Evolutionary conservation across 2,888 invertebrate genomes (phyloP), one percentile per base, ranked within the genome.

Genomic region (Digitonthophagus gazella): DNA sequence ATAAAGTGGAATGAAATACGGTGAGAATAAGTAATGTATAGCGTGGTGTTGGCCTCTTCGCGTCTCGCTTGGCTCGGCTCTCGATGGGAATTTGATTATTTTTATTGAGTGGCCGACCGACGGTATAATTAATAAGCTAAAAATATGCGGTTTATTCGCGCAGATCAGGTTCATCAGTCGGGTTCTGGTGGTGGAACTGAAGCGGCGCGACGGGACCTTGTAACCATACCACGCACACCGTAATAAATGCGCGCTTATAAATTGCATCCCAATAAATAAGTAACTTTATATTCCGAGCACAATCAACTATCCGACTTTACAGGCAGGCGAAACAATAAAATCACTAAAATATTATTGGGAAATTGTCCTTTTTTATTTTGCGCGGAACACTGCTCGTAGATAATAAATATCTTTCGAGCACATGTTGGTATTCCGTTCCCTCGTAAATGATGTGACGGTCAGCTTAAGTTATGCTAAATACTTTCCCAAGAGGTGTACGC

Each of bases 321-420:
- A 82, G 81, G 80, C 81, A 76, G 77, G 76, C 81, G 76, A 82
- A 83, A 83, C 82, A 83, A 83, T 83, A 83, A 83, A 83, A 82
- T 83, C 80, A 80, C 81, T 83, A 80, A 83, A 82, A 83, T 83
- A 83, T 83, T 82, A 83, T 82, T 82, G 81, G 81, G 81, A 81
- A 82, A 81, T 80, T 79, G 76, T 76, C 79, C 80, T 81, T 82
- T 81, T 82, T 82, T 81, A 78, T 80, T 80, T 79, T 76, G 75
- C 78, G 74, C 75, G 77, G 76, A 80, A 81, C 81, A 82, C 77
- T 80, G 58, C 72, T 67, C 68, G 69, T 76, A 75, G 76, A 75
- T 75, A 78, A 81, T 82, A 82, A 82, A 82, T 81, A 80, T 77
- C 75, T 74, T 70, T 72, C 75, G 74, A 78, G 80, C 79, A 78